Percentiles rank a stretch among this genome's conserved stretches.
These are phyloP conservation scores for Terrapene triunguis DNA, from an alignment of 2,113 vertebrate genomes.

Conservation along the genomic window DNA sequence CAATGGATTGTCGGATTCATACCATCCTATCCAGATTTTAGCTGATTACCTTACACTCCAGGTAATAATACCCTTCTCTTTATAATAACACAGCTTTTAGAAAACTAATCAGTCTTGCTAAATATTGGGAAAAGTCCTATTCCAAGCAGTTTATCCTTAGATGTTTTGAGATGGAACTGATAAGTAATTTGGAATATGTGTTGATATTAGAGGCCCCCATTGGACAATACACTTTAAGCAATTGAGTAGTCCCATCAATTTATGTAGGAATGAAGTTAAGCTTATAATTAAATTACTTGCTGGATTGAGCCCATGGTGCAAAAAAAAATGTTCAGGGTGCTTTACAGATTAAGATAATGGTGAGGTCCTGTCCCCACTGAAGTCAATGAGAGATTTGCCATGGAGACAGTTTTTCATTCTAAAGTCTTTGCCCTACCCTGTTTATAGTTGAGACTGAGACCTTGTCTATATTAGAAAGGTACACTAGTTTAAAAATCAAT, in stretches of 20 bases:
- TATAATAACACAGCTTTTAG: not conserved
- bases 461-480: not conserved
- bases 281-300: slow-evolving; percentile 1
- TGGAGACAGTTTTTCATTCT: not conserved
- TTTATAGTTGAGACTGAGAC: not conserved
- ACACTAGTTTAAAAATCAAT: not conserved
- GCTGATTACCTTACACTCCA: slow-evolving; percentile 95
- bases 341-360: not conserved
- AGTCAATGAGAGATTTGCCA: not conserved
- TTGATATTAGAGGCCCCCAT: slow-evolving; percentile 28
- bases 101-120: not conserved
- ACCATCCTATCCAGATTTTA: slow-evolving; percentile 95
- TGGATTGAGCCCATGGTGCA: slow-evolving; percentile 16
- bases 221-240: slow-evolving; percentile 31
- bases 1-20: slow-evolving; percentile 91
- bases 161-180: slow-evolving; percentile 1
- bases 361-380: not conserved
- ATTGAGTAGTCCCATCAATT: not conserved
- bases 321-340: not conserved
- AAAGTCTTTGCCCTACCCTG: not conserved
- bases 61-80: slow-evolving; percentile 70
- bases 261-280: slow-evolving; percentile 10
- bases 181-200: not conserved
- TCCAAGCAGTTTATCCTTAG: not conserved
- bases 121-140: not conserved